Evolutionary conservation across 2,888 invertebrate species (phyloP).

Genomic region (Elysia crispata): DNA sequence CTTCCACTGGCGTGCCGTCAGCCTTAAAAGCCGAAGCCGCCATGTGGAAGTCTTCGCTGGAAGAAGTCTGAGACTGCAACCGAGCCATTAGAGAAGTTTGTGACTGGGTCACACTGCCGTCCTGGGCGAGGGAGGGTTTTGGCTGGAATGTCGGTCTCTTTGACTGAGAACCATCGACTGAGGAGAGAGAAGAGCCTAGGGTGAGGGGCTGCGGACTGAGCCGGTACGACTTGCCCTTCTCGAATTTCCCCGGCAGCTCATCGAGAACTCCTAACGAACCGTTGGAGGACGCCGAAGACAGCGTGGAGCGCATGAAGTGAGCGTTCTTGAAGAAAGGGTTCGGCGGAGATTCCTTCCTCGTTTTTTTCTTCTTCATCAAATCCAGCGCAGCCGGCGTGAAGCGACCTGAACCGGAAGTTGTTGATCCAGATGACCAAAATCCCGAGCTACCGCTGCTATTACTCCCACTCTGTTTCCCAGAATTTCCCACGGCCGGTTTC

Average conservation of each 20-base stretch:
- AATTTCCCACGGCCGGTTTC: background rate
- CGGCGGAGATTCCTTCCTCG: constrained; percentile 28
- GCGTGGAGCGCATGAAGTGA: constrained; percentile 24
- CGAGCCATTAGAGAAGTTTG: background rate
- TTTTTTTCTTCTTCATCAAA: background rate
- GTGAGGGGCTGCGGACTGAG: constrained; percentile 3
- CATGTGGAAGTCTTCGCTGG: constrained; percentile 39
- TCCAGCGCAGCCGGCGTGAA: background rate
- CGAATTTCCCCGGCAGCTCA: background rate
- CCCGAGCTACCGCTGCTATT: constrained; percentile 2
- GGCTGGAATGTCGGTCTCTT: background rate
- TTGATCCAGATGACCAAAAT: background rate
- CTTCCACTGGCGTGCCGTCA: constrained; percentile 48
- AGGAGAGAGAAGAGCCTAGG: background rate
- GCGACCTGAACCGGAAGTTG: background rate
- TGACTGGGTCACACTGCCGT: background rate
- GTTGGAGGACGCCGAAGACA: constrained; percentile 10
- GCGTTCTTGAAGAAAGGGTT: constrained; percentile 46
- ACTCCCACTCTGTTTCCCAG: background rate
- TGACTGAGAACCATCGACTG: too few relatives aligned
- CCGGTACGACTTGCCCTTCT: background rate
- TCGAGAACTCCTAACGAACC: background rate
- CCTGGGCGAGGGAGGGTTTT: background rate
- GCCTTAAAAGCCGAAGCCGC: constrained; percentile 49
- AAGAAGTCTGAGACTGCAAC: background rate